Evolutionary conservation across 23 tunicate species (phyloP).

Genomic region (Ascidia mentula): DNA sequence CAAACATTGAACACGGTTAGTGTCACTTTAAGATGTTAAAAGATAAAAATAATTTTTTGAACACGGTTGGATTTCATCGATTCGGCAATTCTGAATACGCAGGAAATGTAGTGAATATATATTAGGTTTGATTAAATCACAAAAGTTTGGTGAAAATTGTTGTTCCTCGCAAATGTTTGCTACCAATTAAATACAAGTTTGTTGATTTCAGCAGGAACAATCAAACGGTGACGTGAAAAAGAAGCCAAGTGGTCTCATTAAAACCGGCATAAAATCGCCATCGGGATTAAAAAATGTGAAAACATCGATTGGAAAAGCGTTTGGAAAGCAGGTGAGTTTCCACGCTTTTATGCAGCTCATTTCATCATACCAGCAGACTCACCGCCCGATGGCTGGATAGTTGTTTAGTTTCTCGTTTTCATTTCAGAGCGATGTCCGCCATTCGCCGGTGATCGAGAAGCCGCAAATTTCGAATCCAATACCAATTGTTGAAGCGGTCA

Average conservation of each 20-base stretch:
- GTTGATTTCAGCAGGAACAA: neutral
- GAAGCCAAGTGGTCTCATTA: neutral
- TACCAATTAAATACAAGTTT: too few relatives aligned
- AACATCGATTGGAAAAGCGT: constrained; percentile 47
- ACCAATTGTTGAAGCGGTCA: too few relatives aligned
- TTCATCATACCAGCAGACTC: neutral
- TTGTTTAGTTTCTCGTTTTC: neutral
- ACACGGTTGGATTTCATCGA: too few relatives aligned
- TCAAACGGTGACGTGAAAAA: neutral
- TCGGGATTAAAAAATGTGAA: constrained; percentile 38
- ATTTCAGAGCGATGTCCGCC: neutral
- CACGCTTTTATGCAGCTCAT: neutral
- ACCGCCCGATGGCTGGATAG: neutral
- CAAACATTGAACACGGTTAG: constrained; percentile 2
- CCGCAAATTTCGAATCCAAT: neutral
- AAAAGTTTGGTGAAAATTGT: too few relatives aligned
- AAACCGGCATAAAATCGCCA: constrained; percentile 20
- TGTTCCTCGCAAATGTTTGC: neutral
- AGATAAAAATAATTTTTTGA: too few relatives aligned
- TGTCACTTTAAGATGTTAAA: too few relatives aligned
- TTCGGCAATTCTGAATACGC: too few relatives aligned
- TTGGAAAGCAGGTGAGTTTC: neutral
- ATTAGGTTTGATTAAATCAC: too few relatives aligned
- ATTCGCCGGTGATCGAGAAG: neutral
- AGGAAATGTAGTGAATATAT: too few relatives aligned